Conservation (phyloP, 2,113 vertebrate species). For the Trematomus loennbergii region DNA sequence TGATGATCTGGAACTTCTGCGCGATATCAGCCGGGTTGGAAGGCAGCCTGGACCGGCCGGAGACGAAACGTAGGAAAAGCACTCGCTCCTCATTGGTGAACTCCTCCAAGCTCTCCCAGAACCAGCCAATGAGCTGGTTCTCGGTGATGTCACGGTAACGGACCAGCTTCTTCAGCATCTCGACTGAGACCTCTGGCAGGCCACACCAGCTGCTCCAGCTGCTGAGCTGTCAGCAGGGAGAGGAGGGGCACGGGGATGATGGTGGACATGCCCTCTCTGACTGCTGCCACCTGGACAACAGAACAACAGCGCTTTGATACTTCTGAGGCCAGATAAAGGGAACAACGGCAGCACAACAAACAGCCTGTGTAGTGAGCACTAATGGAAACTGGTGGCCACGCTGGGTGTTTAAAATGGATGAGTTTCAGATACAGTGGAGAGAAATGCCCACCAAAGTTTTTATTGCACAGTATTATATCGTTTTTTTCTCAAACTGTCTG, state of each 20-base stretch:
- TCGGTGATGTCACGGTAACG: constrained; percentile 87
- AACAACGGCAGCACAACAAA: constrained; percentile 39
- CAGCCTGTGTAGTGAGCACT: constrained; percentile 21
- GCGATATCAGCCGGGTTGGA: constrained; percentile 86
- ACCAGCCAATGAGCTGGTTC: constrained; percentile 86
- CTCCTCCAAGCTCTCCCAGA: constrained; percentile 88
- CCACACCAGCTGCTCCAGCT: constrained; percentile 89
- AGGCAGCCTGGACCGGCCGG: constrained; percentile 85
- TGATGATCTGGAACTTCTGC: constrained; percentile 89
- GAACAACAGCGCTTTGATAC: constrained; percentile 61
- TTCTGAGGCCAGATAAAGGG: constrained; percentile 41
- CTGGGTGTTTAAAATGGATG: constrained; percentile 8
- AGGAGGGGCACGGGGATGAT: constrained; percentile 88
- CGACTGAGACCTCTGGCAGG: constrained; percentile 86
- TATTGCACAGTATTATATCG: background rate
- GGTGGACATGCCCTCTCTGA: constrained; percentile 87
- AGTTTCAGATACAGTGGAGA: background rate
- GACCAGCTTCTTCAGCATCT: constrained; percentile 87
- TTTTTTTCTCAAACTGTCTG: too few species aligned
- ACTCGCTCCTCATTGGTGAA: constrained; percentile 89
- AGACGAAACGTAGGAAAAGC: constrained; percentile 87
- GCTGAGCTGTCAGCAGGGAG: constrained; percentile 85
- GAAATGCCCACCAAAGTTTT: background rate
- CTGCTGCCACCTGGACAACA: constrained; percentile 81
- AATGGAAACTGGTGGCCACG: constrained; percentile 36